These are phyloP conservation scores for Cephus pulcher DNA, from an alignment of 2,888 invertebrate genomes.

Conservation along the genomic window DNA sequence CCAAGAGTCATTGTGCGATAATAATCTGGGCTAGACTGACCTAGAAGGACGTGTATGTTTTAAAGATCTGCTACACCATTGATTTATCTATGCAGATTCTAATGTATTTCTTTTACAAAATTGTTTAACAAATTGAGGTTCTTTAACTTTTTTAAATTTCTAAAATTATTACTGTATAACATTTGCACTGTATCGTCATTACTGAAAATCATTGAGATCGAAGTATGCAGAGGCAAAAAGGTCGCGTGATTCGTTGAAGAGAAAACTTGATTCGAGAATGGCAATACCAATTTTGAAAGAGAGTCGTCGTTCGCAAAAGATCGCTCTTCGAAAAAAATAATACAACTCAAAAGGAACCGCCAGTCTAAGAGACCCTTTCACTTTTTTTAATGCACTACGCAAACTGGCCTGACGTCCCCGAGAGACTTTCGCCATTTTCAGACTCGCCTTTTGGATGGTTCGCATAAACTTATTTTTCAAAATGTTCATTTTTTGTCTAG, in stretches of 20 bases:
- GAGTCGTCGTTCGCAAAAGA: not conserved
- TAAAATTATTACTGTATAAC: not conserved
- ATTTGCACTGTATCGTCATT: not conserved
- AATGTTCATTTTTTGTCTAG: not conserved
- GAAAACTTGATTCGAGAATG: not conserved
- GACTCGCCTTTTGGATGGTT: not conserved
- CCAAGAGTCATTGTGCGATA: conserved; percentile 17
- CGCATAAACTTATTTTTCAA: not conserved
- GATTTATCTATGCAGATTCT: not conserved
- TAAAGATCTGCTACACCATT: not conserved
- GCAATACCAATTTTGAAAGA: not conserved
- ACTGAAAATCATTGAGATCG: not conserved
- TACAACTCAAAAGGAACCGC: not conserved
- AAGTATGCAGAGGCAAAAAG: not conserved
- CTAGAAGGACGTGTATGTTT: conserved; percentile 4
- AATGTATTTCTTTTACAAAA: not conserved
- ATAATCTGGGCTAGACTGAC: conserved; percentile 17
- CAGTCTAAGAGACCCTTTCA: not conserved
- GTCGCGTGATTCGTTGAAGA: not conserved
- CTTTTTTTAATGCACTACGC: not conserved
- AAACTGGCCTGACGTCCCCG: not conserved
- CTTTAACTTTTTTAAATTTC: not conserved
- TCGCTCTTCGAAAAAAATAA: not conserved
- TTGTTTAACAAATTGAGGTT: not conserved
- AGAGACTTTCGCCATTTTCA: not conserved